Conservation (phyloP, 2,888 invertebrate genomes). For the Dicycla oo region DNA sequence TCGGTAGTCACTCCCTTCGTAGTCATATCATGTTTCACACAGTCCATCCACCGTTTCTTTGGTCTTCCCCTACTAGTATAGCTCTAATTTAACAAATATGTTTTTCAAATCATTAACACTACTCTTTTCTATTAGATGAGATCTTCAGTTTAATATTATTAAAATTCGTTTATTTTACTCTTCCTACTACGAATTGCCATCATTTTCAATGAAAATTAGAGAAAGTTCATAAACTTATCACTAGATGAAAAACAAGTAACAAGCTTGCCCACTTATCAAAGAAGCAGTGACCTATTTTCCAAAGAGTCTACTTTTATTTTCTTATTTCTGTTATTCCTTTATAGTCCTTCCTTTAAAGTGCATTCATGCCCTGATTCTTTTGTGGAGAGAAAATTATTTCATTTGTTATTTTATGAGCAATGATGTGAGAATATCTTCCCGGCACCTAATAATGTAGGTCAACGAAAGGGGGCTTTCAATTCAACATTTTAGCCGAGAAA, state of each 20-base stretch:
- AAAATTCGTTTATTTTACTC: too few relatives aligned
- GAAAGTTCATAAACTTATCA: too few relatives aligned
- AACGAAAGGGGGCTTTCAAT: neutral
- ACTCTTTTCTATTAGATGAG: too few relatives aligned
- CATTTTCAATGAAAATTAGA: too few relatives aligned
- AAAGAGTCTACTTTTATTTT: slow-evolving; percentile 28
- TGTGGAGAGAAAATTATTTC: slow-evolving; percentile 25
- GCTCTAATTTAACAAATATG: too few relatives aligned
- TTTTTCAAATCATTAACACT: too few relatives aligned
- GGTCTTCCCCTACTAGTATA: too few relatives aligned
- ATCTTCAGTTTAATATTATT: too few relatives aligned
- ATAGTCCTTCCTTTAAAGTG: slow-evolving; percentile 32
- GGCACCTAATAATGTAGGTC: neutral
- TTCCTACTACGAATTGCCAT: too few relatives aligned
- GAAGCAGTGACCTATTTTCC: slow-evolving; percentile 42
- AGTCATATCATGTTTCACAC: too few relatives aligned
- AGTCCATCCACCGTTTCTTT: too few relatives aligned
- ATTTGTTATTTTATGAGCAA: slow-evolving; percentile 44
- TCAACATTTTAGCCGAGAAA: neutral
- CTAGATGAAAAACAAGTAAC: neutral
- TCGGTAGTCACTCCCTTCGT: too few relatives aligned
- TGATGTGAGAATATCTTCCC: slow-evolving; percentile 22
- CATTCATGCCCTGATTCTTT: slow-evolving; percentile 47
- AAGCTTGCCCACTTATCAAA: slow-evolving; percentile 24
- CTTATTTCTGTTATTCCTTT: slow-evolving; percentile 26